These are phyloP conservation scores for Montipora efflorescens DNA, from an alignment of 64 coral and sea anemone genomes.

Conservation along the genomic window DNA sequence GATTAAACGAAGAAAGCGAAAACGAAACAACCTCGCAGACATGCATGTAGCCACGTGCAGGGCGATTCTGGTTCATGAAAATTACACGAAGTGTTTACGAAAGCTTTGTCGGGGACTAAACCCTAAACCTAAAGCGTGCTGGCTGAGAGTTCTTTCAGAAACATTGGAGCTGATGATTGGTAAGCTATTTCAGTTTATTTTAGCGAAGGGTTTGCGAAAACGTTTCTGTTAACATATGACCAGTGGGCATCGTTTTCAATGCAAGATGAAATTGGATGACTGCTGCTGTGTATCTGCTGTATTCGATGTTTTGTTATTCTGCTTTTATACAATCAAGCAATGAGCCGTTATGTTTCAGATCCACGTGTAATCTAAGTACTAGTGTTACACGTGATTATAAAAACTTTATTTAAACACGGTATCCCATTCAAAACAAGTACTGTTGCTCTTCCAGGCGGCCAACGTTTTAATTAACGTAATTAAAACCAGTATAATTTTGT, in stretches of 20 bases:
- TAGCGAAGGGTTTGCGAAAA: not conserved
- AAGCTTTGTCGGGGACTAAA: not conserved
- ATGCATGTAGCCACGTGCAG: not conserved
- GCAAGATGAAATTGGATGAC: not conserved
- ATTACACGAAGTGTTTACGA: not conserved
- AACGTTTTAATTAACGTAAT: too few relatives aligned
- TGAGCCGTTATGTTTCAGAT: not conserved
- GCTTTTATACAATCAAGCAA: not conserved
- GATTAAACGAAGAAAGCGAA: not conserved
- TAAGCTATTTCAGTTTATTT: not conserved
- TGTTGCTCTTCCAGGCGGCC: too few relatives aligned
- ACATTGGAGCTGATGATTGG: not conserved
- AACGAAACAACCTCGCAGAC: not conserved
- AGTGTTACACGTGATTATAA: too few relatives aligned
- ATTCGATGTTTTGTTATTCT: not conserved
- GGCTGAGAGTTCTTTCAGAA: not conserved
- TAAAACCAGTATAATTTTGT: too few relatives aligned
- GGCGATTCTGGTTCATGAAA: not conserved
- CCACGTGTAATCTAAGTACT: not conserved
- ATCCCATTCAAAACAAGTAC: too few relatives aligned
- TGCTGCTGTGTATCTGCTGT: too few relatives aligned
- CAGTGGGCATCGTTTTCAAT: not conserved
- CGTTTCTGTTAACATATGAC: not conserved
- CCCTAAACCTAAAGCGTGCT: not conserved
- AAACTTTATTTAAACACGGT: too few relatives aligned